These are phyloP conservation scores for Vespertilio murinus DNA, from an alignment of 2,797 vertebrate species.

Conservation along the genomic window DNA sequence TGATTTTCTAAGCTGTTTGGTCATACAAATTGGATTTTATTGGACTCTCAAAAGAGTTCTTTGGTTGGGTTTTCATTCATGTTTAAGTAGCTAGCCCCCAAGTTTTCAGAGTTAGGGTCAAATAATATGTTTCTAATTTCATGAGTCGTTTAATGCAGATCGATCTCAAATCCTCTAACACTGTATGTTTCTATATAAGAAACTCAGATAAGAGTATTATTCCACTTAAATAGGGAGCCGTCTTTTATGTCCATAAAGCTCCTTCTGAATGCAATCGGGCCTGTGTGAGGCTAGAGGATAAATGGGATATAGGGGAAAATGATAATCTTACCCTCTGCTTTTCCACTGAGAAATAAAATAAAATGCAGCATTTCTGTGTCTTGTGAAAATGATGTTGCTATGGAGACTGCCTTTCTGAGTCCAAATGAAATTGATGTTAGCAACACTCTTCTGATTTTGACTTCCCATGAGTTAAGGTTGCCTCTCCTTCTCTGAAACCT, in stretches of 20 bases:
- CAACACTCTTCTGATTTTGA: slow-evolving; percentile 72
- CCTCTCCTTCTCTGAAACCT: neutral
- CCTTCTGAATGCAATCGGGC: neutral
- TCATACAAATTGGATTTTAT: slow-evolving; percentile 7
- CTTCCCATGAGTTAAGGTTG: slow-evolving; percentile 62
- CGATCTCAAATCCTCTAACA: neutral
- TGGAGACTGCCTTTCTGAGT: slow-evolving; percentile 79
- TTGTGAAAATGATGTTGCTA: slow-evolving; percentile 81
- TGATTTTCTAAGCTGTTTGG: neutral
- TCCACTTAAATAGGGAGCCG: neutral
- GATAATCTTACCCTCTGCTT: slow-evolving; percentile 46
- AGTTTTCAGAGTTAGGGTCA: slow-evolving; percentile 17
- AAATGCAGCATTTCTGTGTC: slow-evolving; percentile 44
- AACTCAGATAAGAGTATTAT: neutral
- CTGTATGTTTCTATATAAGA: neutral
- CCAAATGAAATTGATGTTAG: slow-evolving; percentile 77
- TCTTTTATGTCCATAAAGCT: neutral
- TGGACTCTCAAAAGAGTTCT: neutral
- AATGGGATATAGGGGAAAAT: neutral
- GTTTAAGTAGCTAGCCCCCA: slow-evolving; percentile 1
- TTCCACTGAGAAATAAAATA: slow-evolving; percentile 61
- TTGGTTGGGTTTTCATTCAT: neutral
- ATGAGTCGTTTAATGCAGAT: slow-evolving; percentile 10
- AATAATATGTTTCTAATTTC: slow-evolving; percentile 18
- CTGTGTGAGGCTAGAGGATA: neutral